Base-by-base conservation (phyloP, 2,888 invertebrate species). In the Thysanoteuthis rhombus region DNA sequence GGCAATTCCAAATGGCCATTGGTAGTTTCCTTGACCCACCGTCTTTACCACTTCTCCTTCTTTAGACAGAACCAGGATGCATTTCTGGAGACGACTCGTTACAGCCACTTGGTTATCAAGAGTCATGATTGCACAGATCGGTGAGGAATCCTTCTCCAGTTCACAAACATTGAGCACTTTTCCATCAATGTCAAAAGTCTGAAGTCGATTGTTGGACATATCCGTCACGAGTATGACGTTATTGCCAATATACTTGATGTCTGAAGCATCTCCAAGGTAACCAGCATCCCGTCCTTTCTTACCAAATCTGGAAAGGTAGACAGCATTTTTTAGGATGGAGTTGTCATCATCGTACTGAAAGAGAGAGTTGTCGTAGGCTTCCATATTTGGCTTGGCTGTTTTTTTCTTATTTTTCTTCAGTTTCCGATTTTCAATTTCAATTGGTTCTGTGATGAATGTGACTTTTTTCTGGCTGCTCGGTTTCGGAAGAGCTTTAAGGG, bases 201-300 rank as follows among this genome's bases (percentile, higher is more conserved):
- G 95, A 32, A 96, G 93, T 28, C 95, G 94, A 47, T 95, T 95
- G 94, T 95, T 96, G 40, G 96, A 94, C 95, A 96, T 95, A 94
- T 96, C 96, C 3, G 96, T 95, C 0, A 96, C 95, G 1, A 96
- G 90, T n/a, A 95, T 94, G 32, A 94, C 94, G 6, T 95, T 95
- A 93, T 95, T 93, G 6, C 94, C 93, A 25, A 95, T 38, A 90
- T 94, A 94, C 1, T 94, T 92, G 12, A 96, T 94, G 40, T 95
- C 94, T 2, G 95, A 95, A 0, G 95, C 95, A 93, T 95, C 95
- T 45, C 95, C 94, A 39, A 95, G 94, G 58, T 95, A 94, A 0
- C 95, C 95, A 12, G 93, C 47, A 0, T 92, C 93, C 38, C 94
- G 94, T 19, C 95, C 95, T 93, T 94, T 94, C 47, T 93, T 94